Percentiles rank a stretch among this genome's conserved stretches.
Conservation (phyloP, 2,797 vertebrate species). For the Pangasius larnaudii region DNA sequence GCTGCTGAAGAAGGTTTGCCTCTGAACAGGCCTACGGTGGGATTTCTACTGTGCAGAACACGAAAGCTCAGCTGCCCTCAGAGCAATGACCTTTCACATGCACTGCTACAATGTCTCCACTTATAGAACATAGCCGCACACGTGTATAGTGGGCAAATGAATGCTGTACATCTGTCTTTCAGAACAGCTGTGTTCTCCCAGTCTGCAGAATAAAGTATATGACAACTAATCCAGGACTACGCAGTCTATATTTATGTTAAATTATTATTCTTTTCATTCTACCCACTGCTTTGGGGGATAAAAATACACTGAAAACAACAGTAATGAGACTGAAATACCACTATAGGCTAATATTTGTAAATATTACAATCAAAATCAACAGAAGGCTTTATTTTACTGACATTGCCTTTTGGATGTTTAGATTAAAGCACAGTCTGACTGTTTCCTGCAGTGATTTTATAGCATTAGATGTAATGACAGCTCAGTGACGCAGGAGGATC, state of each 20-base stretch:
- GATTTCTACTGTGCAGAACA: slow-evolving; percentile 42
- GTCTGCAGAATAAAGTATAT: neutral
- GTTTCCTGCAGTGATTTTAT: slow-evolving; percentile 1
- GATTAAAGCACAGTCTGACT: neutral
- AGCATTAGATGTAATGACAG: neutral
- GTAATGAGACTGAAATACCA: neutral
- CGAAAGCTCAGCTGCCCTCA: slow-evolving; percentile 17
- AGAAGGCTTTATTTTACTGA: neutral
- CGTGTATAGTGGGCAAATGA: slow-evolving; percentile 12
- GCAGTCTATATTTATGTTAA: neutral
- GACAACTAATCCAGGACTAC: neutral
- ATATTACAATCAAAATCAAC: neutral
- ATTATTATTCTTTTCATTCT: neutral
- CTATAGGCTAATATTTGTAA: neutral
- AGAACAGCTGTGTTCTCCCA: neutral
- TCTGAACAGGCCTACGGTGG: slow-evolving; percentile 22
- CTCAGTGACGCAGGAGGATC: neutral
- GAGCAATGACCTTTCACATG: slow-evolving; percentile 43
- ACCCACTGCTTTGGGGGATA: neutral
- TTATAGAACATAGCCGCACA: slow-evolving; percentile 29
- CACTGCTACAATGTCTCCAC: slow-evolving; percentile 30
- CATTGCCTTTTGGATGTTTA: neutral
- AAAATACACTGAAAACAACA: neutral
- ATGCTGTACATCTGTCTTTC: slow-evolving; percentile 8
- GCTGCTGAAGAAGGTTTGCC: slow-evolving; percentile 25